phyloP scores from a whole-genome alignment of 2,888 invertebrate species.

The Thysanoteuthis rhombus region DNA sequence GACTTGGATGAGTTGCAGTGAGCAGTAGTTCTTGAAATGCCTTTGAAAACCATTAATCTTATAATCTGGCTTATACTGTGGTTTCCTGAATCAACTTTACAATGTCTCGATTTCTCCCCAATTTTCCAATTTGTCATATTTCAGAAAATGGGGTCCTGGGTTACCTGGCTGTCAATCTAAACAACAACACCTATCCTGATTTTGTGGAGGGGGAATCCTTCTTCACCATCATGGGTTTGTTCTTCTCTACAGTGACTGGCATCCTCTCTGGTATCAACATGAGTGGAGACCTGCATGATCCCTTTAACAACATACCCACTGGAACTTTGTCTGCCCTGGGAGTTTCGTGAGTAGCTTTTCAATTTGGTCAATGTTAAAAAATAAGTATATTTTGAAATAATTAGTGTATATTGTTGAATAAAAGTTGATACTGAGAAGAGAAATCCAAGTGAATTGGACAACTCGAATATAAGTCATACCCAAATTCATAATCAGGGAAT shows the following conservation, averaged over 20 bases:
- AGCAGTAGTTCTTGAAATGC: too few species aligned
- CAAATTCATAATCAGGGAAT: too few species aligned
- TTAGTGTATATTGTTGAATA: too few species aligned
- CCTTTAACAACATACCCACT: slow-evolving; percentile 90
- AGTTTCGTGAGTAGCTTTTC: slow-evolving; percentile 77
- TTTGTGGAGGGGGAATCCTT: slow-evolving; percentile 86
- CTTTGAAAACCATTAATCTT: too few species aligned
- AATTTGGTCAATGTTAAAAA: neutral
- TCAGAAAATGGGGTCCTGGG: slow-evolving; percentile 85
- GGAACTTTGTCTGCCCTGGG: slow-evolving; percentile 92
- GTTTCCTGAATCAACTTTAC: neutral
- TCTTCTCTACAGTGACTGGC: slow-evolving; percentile 97
- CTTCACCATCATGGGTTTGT: slow-evolving; percentile 96
- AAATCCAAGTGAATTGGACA: too few species aligned
- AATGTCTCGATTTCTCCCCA: neutral
- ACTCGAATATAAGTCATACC: too few species aligned
- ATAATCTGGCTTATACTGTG: too few species aligned
- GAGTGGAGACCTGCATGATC: slow-evolving; percentile 94
- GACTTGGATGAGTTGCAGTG: too few species aligned
- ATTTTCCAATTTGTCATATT: slow-evolving; percentile 36
- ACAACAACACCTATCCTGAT: slow-evolving; percentile 82
- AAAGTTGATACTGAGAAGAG: too few species aligned
- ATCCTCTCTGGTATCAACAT: slow-evolving; percentile 97
- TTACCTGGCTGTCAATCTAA: slow-evolving; percentile 83
- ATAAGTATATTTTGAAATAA: too few species aligned